These are phyloP conservation scores for Tetragnatha versicolor DNA, from an alignment of 1,140 invertebrate genomes.

Conservation along the genomic window DNA sequence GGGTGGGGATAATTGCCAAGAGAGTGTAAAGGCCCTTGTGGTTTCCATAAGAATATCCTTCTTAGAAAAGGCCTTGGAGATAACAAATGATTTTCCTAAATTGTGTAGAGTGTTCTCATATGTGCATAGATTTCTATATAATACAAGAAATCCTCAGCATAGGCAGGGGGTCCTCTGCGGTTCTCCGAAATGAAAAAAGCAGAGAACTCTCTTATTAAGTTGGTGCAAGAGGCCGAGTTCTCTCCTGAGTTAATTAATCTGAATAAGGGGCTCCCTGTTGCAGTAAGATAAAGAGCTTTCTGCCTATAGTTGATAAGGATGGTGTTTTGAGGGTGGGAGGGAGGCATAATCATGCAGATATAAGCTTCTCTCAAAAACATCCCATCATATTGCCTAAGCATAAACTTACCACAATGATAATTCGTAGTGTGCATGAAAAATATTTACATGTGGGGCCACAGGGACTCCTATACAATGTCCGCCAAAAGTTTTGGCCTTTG, in stretches of 20 bases:
- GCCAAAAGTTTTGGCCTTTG: constrained; percentile 26
- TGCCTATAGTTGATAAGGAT: constrained; percentile 61
- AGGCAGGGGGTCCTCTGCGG: neutral
- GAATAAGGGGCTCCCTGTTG: neutral
- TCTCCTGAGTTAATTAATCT: neutral
- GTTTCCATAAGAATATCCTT: too few species aligned
- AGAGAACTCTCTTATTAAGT: neutral
- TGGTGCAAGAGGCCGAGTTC: neutral
- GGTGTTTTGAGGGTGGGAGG: constrained; percentile 58
- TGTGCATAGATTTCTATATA: neutral
- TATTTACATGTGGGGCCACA: constrained; percentile 16
- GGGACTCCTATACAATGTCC: neutral
- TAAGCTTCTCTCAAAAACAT: neutral
- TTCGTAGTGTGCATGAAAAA: neutral
- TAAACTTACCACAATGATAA: constrained; percentile 1
- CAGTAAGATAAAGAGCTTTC: constrained; percentile 40
- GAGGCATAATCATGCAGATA: neutral
- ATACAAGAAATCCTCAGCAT: neutral
- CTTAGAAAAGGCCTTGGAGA: neutral
- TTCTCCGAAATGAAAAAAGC: neutral
- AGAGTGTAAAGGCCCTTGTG: too few species aligned
- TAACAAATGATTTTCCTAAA: neutral
- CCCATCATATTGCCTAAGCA: constrained; percentile 14
- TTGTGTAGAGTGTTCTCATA: neutral
- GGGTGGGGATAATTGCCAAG: too few species aligned